Evolutionary conservation across 2,888 invertebrate genomes (phyloP), one percentile per base, ranked within the genome.

Genomic region (Athalia circularis): DNA sequence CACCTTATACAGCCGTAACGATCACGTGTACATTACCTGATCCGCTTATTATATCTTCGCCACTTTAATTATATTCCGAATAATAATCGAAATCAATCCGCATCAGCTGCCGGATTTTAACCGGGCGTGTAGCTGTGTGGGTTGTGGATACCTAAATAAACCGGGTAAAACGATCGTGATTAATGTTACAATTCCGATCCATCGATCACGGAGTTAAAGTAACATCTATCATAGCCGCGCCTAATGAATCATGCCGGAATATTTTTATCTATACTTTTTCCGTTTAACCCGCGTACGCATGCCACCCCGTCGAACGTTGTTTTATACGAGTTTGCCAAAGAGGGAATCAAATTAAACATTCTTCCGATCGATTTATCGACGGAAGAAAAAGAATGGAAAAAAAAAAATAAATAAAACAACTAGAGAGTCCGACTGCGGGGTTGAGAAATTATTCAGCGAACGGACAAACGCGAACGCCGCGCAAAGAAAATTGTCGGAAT

Each of bases 211-310:
- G 50, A 50, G 62, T 75, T 64, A 75, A 62, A 61, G 75, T 61
- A 75, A 75, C 75, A 75, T 75, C 75, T 75, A 64, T 75, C 75
- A 75, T 75, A 75, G 59, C 52, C 59, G 52, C 75, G 75, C 64
- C 75, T 75, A 75, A 75, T 64, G 75, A 75, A 75, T 75, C 75
- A 75, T 62, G 75, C 62, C 75, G 29, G 50, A 13, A 64, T 75
- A 75, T 75, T 75, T 75, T 75, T 75, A 75, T 75, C 75, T n/a
- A 7, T 68, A 8, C 15, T 45, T 47, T 7, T 43, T n/a, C 1
- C n/a, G 43, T 3, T 65, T 47, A 3, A 65, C 45, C 5, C 45
- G 29, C 62, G 8, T 64, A 29, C 65, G n/a, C 11, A 2, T 65
- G n/a, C 43, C 1, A 6, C 65, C 7, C 13, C 15, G 5, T 29